phyloP scores from a whole-genome alignment of 2,113 vertebrate genomes.

The Oreochromis spilurus region DNA sequence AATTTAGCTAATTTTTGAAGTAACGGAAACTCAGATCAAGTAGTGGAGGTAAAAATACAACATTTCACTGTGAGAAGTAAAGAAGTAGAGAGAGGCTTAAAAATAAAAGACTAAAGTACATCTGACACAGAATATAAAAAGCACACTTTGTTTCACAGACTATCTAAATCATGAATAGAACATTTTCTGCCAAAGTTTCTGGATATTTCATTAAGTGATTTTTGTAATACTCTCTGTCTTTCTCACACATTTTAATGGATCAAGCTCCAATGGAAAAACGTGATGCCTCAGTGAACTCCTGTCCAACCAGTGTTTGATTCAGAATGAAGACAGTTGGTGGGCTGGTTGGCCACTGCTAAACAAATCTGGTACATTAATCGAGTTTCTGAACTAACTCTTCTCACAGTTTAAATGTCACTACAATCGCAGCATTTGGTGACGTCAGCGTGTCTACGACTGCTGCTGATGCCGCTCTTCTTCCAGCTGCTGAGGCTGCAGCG shows the following conservation, averaged over 20 bases:
- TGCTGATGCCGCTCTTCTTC: not conserved
- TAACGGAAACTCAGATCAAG: not conserved
- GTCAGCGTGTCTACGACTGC: not conserved
- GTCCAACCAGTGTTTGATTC: not conserved
- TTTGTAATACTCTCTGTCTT: not conserved
- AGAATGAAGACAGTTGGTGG: not conserved
- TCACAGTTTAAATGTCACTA: not conserved
- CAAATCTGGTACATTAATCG: not conserved
- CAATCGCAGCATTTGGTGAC: not conserved
- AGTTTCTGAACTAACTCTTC: not conserved
- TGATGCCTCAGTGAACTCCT: not conserved
- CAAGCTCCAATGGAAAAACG: not conserved
- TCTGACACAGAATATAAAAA: not conserved
- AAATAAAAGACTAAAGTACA: not conserved
- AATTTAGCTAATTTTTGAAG: not conserved
- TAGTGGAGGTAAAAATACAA: not conserved
- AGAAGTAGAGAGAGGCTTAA: not conserved
- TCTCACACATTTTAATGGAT: not conserved
- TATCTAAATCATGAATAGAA: not conserved
- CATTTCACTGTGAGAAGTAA: not conserved
- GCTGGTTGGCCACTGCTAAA: not conserved
- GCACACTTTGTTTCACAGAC: not conserved
- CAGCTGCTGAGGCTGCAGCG: not conserved
- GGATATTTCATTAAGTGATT: not conserved
- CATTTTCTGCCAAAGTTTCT: not conserved